Evolutionary conservation across 2,888 invertebrate genomes (phyloP).

Genomic region (Malthinus seriepunctatus): DNA sequence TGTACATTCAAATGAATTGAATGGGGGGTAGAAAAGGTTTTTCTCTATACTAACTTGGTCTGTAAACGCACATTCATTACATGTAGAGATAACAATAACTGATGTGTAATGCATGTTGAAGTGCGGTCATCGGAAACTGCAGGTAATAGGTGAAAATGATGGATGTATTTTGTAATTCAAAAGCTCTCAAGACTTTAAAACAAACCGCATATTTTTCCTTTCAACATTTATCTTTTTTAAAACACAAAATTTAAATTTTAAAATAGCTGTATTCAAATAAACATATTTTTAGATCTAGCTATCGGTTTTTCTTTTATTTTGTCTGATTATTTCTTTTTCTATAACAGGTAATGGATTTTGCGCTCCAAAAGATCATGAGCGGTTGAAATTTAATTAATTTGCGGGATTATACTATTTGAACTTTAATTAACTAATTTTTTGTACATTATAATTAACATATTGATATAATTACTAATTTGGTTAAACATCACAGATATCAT

Average conservation of each 20-base stretch:
- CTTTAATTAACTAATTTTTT: too few species aligned
- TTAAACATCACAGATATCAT: too few species aligned
- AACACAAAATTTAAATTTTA: slow-evolving; percentile 19
- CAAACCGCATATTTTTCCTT: slow-evolving; percentile 23
- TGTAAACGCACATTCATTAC: slow-evolving; percentile 12
- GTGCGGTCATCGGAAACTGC: slow-evolving; percentile 45
- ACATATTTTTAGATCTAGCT: background rate
- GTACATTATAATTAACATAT: too few species aligned
- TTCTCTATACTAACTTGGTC: slow-evolving; percentile 5
- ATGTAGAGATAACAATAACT: slow-evolving; percentile 21
- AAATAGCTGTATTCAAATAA: slow-evolving; percentile 4
- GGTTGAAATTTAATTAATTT: too few species aligned
- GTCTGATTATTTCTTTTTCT: background rate
- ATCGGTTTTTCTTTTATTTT: background rate
- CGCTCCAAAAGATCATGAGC: too few species aligned
- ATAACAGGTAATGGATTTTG: background rate
- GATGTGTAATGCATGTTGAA: slow-evolving; percentile 39
- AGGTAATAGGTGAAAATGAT: slow-evolving; percentile 44
- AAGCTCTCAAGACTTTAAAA: slow-evolving; percentile 13
- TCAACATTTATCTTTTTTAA: slow-evolving; percentile 22
- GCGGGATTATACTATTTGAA: too few species aligned
- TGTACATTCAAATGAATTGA: slow-evolving; percentile 9
- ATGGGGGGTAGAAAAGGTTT: slow-evolving; percentile 12
- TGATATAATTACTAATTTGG: too few species aligned
- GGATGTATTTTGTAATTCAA: slow-evolving; percentile 36